Base-by-base conservation (phyloP, 2,113 vertebrate species). In the Recurvirostra avosetta region DNA sequence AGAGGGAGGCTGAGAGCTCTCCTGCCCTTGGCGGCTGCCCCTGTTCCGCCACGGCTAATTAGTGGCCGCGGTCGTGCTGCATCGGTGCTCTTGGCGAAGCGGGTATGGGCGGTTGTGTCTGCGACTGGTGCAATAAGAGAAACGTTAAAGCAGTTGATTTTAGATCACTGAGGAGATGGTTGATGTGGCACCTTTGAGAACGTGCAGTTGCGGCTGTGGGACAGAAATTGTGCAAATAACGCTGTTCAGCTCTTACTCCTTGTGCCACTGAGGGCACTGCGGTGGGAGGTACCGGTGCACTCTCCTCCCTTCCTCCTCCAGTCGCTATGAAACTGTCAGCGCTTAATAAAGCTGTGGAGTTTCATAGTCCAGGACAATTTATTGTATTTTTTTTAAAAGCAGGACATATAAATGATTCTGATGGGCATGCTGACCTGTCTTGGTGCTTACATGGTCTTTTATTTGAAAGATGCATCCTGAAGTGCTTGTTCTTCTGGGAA, bases 31-130 rank as follows among this genome's bases (percentile, higher is more conserved):
- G 49, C 30, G 70, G 12, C 26, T 29, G 45, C 68, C 12, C 9
- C 25, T 1, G 1, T 59, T 58, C 17, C 9, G 1, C 15, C 3
- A 0, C 4, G 0, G 2, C 67, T 20, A 2, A 0, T 21, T 47
- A 4, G 4, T 4, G 32, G 41, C 13, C 8, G 23, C 1, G 3
- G 14, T 49, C 2, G 8, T 27, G 85, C 5, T 5, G 5, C 21
- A 3, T n/a, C 1, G 2, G 40, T 8, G 32, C 62, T 32, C 36
- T 22, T 7, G 1, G 53, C 2, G 0, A 29, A 49, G 55, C 0
- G 5, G 41, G 12, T 29, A 4, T 1, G 9, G 36, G 2, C 4
- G 2, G 5, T 3, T n/a, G 62, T 26, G 52, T 29, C 58, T 8
- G 2, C 50, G 41, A 2, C 3, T 34, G 47, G n/a, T 29, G 17